A percentile compares a stretch with the other conserved stretches of the same genome.
phyloP scores from a whole-genome alignment of 2,888 invertebrate species.

The Automeris io region DNA sequence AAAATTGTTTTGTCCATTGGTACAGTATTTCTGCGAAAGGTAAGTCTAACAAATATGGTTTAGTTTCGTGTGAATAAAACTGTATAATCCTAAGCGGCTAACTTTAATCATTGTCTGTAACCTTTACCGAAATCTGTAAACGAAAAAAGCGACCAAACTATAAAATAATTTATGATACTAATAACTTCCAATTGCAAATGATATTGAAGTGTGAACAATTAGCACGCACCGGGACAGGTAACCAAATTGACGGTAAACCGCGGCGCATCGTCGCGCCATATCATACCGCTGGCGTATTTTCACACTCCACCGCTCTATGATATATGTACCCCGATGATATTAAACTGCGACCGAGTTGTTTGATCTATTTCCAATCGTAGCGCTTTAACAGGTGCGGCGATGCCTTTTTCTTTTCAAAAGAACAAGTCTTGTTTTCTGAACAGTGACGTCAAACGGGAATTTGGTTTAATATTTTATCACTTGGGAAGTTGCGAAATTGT shows the following conservation, averaged over 20 bases:
- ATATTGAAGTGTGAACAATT: neutral
- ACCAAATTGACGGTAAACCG: neutral
- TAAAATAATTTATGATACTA: no score
- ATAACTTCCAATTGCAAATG: neutral
- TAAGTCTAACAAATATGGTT: no score
- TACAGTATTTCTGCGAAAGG: no score
- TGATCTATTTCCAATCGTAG: slow-evolving; percentile 6
- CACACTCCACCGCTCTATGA: slow-evolving; percentile 5
- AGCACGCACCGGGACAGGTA: neutral
- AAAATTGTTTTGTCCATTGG: no score
- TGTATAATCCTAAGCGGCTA: no score
- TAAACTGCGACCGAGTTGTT: neutral
- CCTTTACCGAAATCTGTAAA: no score
- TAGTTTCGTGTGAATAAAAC: no score
- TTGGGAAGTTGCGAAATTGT: no score
- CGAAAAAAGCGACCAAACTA: no score
- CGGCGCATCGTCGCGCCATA: neutral
- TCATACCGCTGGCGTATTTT: slow-evolving; percentile 2
- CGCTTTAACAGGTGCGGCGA: neutral
- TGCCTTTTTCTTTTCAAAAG: neutral
- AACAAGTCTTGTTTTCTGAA: neutral
- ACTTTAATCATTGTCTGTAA: no score
- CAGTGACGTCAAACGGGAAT: neutral
- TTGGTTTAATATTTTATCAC: neutral
- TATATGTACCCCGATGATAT: neutral